Conservation (phyloP, 2,888 invertebrate species). For the Chaetoderma sp. region DNA sequence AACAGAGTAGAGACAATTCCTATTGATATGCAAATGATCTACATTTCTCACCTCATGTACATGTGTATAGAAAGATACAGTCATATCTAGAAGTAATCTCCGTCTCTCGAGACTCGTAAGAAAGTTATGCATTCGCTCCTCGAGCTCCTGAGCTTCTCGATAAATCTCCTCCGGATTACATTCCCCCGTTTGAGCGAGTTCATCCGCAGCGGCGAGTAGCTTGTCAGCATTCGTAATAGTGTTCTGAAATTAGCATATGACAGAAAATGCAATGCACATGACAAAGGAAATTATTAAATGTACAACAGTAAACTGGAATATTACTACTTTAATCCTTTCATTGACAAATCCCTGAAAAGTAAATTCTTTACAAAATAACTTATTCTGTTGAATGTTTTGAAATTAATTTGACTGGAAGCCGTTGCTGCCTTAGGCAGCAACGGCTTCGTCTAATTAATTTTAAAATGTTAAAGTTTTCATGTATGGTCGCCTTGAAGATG, state of each 20-base stretch:
- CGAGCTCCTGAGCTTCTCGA: slow-evolving; percentile 92
- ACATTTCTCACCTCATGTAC: slow-evolving; percentile 81
- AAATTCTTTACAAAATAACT: no score
- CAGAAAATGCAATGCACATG: background rate
- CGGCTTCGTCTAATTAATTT: no score
- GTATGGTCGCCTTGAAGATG: no score
- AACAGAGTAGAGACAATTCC: no score
- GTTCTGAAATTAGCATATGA: slow-evolving; percentile 74
- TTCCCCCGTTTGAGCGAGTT: slow-evolving; percentile 89
- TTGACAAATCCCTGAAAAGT: no score
- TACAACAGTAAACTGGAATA: background rate
- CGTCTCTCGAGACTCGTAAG: slow-evolving; percentile 92
- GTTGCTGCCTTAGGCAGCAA: no score
- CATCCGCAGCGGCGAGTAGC: slow-evolving; percentile 93
- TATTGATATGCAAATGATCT: background rate
- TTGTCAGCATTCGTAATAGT: slow-evolving; percentile 99
- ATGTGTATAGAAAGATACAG: slow-evolving; percentile 94
- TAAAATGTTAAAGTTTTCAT: no score
- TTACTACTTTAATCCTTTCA: no score
- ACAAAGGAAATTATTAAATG: background rate
- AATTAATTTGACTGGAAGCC: no score
- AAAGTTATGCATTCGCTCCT: slow-evolving; percentile 93
- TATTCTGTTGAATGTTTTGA: no score
- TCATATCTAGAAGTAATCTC: slow-evolving; percentile 88
- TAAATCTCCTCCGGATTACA: slow-evolving; percentile 97